Evolutionary conservation across 2,113 vertebrate genomes (phyloP), one percentile per base, ranked within the genome.

Genomic region (Alaudala cheleensis): DNA sequence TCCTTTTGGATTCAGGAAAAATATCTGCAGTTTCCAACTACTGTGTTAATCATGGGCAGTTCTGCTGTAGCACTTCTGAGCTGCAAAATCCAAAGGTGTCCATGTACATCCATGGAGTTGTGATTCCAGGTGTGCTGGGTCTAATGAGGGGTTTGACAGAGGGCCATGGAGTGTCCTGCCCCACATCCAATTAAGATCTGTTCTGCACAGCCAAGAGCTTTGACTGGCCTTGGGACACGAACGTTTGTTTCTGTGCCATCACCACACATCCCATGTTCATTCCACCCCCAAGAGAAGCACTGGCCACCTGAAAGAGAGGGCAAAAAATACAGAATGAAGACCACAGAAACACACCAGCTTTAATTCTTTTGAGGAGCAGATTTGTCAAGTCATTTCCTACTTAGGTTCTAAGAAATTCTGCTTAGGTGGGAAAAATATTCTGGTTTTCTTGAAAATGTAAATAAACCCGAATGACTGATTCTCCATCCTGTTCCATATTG

Each of bases 261-360:
- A 42, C 99, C 99, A 25, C 99, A 99, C 99, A 99, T 99, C 14
- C 99, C 99, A 2, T 99, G 99, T 77, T 99, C 99, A 1, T 99
- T 99, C 99, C 99, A 99, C 89, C 99, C 99, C 99, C 99, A 99
- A 15, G 99, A 99, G 90, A 98, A 93, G 69, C 99, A 98, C 8
- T 19, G 31, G 11, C 87, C 97, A 77, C 97, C 99, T 99, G 95
- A 54, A 94, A 86, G 81, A 96, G 77, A 94, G 84, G 64, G 58
- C 33, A 78, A 9, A 94, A 82, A 92, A 89, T 1, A 61, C 2
- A 66, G 26, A 92, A 78, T 94, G 34, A 96, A 78, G 34, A 74
- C 54, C 20, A 79, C 25, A 81, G n/a, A 87, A 88, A 45, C 40
- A 64, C 26, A 86, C 28, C 22, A 83, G 37, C 31, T 82, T 74